phyloP scores from a whole-genome alignment of 2,888 invertebrate genomes.

The Sericinus montela region DNA sequence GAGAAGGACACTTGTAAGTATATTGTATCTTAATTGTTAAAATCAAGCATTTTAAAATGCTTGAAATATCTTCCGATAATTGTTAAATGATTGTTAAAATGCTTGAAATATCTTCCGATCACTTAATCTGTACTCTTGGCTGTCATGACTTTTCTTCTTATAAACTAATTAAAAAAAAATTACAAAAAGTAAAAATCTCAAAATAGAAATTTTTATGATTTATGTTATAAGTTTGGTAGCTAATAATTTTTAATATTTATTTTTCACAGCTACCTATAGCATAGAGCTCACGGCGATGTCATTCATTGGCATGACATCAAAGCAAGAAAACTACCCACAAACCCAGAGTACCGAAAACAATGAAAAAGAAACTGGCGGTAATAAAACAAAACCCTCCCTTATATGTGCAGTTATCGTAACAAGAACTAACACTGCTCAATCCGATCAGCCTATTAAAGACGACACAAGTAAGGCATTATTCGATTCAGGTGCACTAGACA shows the following conservation, averaged over 20 bases:
- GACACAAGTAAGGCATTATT: slow-evolving; percentile 66
- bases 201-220: too few species aligned
- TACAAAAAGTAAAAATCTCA: too few species aligned
- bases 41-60: too few species aligned
- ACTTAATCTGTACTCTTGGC: too few species aligned
- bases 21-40: neutral
- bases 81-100: too few species aligned
- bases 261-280: slow-evolving; percentile 56
- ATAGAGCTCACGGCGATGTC: slow-evolving; percentile 70
- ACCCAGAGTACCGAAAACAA: slow-evolving; percentile 48
- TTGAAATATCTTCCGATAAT: too few species aligned
- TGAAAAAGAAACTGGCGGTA: slow-evolving; percentile 53
- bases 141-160: too few species aligned
- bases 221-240: too few species aligned
- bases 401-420: slow-evolving; percentile 64
- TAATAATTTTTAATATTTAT: slow-evolving; percentile 4
- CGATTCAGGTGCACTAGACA: slow-evolving; percentile 52
- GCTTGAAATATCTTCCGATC: too few species aligned
- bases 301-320: slow-evolving; percentile 62
- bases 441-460: slow-evolving; percentile 54
- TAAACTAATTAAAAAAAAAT: too few species aligned
- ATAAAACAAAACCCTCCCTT: slow-evolving; percentile 60
- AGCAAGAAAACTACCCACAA: slow-evolving; percentile 55
- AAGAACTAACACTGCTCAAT: slow-evolving; percentile 42
- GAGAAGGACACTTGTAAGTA: slow-evolving; percentile 71